These are phyloP conservation scores for Isurus oxyrinchus DNA, from an alignment of 2,113 vertebrate genomes.

Conservation along the genomic window DNA sequence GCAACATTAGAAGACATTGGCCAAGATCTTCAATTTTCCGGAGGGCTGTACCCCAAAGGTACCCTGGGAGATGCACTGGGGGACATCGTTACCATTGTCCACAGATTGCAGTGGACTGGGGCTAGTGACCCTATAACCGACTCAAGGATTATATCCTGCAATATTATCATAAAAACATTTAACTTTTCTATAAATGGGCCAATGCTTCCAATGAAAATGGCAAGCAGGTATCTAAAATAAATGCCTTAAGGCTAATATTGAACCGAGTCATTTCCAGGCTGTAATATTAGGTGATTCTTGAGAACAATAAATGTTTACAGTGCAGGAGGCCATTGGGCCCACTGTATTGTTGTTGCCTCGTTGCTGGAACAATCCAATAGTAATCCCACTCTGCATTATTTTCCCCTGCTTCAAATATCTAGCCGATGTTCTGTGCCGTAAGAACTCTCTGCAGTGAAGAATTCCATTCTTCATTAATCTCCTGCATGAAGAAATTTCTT, in stretches of 20 bases:
- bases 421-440: not conserved
- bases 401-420: not conserved
- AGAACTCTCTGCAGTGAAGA: not conserved
- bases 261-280: not conserved
- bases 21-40: too few relatives aligned
- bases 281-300: too few relatives aligned
- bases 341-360: too few relatives aligned
- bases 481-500: not conserved
- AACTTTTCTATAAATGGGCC: not conserved
- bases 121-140: not conserved
- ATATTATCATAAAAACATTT: not conserved
- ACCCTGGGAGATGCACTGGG: too few relatives aligned
- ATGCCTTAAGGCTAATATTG: not conserved
- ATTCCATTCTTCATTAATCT: not conserved
- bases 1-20: too few relatives aligned
- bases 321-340: too few relatives aligned
- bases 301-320: too few relatives aligned
- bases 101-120: not conserved
- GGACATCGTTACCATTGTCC: not conserved
- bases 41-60: too few relatives aligned
- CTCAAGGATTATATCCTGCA: not conserved
- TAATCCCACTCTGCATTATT: not conserved
- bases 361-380: not conserved
- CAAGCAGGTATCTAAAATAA: not conserved
- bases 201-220: not conserved